Conservation (phyloP, 2,888 invertebrate genomes). For the Perithous albicinctus region DNA sequence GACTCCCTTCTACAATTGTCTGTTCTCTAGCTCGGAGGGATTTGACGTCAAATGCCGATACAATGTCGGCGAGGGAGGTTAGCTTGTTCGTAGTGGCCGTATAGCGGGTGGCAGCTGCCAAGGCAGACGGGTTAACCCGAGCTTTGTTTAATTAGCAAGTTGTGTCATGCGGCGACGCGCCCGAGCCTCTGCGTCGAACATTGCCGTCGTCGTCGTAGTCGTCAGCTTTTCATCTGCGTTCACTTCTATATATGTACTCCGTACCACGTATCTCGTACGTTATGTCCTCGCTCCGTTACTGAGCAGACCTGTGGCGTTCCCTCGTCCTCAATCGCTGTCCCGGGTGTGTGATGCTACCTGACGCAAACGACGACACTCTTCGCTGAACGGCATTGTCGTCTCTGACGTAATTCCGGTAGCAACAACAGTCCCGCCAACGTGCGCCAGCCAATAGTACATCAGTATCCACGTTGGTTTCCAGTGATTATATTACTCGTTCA, state of each 20-base stretch:
- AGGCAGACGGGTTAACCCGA: conserved; percentile 67
- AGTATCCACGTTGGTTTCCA: conserved; percentile 20
- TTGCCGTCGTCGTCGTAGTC: conserved; percentile 37
- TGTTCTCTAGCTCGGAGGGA: neutral
- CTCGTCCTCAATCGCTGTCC: conserved; percentile 32
- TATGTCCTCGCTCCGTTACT: conserved; percentile 8
- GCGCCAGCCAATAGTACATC: conserved; percentile 22
- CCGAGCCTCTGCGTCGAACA: conserved; percentile 42
- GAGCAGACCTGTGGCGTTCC: conserved; percentile 6
- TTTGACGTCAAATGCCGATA: conserved; percentile 50
- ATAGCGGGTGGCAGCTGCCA: conserved; percentile 32
- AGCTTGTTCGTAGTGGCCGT: neutral
- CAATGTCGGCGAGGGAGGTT: neutral
- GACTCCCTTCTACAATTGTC: neutral
- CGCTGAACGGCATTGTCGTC: conserved; percentile 43
- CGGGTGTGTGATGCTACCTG: conserved; percentile 44
- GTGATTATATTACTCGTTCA: conserved; percentile 54
- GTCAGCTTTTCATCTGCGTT: conserved; percentile 1
- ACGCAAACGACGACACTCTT: conserved; percentile 43
- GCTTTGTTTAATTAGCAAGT: conserved; percentile 72
- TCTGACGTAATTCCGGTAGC: conserved; percentile 46
- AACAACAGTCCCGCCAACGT: conserved; percentile 18
- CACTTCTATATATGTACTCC: neutral
- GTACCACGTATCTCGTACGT: conserved; percentile 4
- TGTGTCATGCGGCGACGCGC: conserved; percentile 62